Evolutionary conservation across 1,140 invertebrate genomes (phyloP), one percentile per base, ranked within the genome.

Genomic region (Saccostrea glomerata): DNA sequence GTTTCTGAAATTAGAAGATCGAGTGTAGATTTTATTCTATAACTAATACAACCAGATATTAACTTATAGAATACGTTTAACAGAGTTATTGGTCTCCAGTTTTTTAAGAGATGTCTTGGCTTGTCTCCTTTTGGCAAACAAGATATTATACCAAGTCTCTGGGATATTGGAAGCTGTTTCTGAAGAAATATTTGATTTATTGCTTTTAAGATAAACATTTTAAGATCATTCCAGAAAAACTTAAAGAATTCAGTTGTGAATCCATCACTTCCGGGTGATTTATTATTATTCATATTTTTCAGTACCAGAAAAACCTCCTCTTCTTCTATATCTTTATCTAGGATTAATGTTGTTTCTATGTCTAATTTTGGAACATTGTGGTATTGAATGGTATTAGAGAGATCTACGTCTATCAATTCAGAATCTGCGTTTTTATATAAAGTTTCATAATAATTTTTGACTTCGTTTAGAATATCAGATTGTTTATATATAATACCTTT

Each of bases 201-300:
- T 84, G 83, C 40, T 11, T 58, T 58, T 30, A 56, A 13, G 15
- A 84, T 84, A 58, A 55, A 23, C 6, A 20, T 7, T 84, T 58
- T 84, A 7, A 84, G n/a, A 25, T 56, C 55, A 12, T 5, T n/a
- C 83, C 83, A 56, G 25, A 84, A 84, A 58, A 55, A 84, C 54
- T 56, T 56, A 36, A 36, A 36, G 30, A 36, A 36, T 36, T 36
- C 30, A 36, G 30, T 36, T 36, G 30, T 36, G 2, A 36, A 36
- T 36, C 30, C 30, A 36, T 36, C 30, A 36, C 30, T 36, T 36
- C 30, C 2, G 2, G 30, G 83, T 9, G 47, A 56, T 20, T 84
- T 84, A 58, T 84, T 84, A 84, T 84, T 84, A 9, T 84, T 84
- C 83, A 84, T 84, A 23, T 84, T 55, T 84, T 84, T 84, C 20